phyloP scores from a whole-genome alignment of 2,797 vertebrate species.

The Sparus aurata region DNA sequence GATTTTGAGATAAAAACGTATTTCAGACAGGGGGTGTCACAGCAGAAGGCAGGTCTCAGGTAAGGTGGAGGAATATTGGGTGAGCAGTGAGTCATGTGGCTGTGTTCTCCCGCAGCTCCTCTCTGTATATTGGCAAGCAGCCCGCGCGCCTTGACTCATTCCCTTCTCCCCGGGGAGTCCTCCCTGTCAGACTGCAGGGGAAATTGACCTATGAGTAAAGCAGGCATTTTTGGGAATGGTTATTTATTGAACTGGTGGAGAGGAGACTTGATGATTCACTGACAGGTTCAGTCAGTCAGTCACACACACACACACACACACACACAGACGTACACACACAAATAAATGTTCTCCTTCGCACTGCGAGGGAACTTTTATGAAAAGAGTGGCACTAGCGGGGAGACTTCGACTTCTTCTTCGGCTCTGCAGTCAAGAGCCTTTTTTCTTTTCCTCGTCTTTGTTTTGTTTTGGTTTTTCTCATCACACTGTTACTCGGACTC shows the following conservation, averaged over 20 bases:
- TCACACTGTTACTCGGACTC: slow-evolving; percentile 34
- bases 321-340: slow-evolving; percentile 18
- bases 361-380: slow-evolving; percentile 30
- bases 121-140: slow-evolving; percentile 63
- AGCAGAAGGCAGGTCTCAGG: slow-evolving; percentile 25
- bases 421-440: slow-evolving; percentile 7
- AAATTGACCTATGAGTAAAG: slow-evolving; percentile 79
- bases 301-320: slow-evolving; percentile 21
- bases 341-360: slow-evolving; percentile 26
- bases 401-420: slow-evolving; percentile 32
- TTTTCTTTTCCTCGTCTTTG: slow-evolving; percentile 26
- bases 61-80: slow-evolving; percentile 48
- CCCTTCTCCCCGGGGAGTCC: slow-evolving; percentile 67
- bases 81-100: slow-evolving; percentile 50
- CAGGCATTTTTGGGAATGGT: slow-evolving; percentile 65
- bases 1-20: slow-evolving; percentile 7
- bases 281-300: slow-evolving; percentile 60
- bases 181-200: slow-evolving; percentile 70
- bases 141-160: slow-evolving; percentile 69
- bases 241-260: slow-evolving; percentile 75
- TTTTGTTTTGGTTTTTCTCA: slow-evolving; percentile 23
- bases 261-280: slow-evolving; percentile 69
- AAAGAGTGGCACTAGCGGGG: slow-evolving; percentile 28
- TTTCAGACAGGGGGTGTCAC: slow-evolving; percentile 24
- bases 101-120: slow-evolving; percentile 37